phyloP scores from a whole-genome alignment of 2,797 vertebrate species.

The Lacerta agilis region DNA sequence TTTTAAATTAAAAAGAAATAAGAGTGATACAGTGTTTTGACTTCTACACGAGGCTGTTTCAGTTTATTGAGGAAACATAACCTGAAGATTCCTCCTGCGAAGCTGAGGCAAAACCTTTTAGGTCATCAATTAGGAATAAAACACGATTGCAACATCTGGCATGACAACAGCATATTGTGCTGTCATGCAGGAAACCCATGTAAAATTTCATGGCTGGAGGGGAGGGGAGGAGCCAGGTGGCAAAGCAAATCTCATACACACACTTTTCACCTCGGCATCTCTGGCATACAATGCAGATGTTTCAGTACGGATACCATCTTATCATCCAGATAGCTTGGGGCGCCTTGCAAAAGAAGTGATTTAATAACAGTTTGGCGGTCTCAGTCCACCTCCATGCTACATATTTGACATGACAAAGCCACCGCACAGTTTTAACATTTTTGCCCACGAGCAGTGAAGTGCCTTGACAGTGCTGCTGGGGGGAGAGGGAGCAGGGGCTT shows the following conservation, averaged over 20 bases:
- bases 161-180: conserved; percentile 38
- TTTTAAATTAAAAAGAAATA: neutral
- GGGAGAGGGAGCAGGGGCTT: neutral
- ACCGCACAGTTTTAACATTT: neutral
- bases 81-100: neutral
- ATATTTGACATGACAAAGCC: conserved; percentile 39
- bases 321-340: neutral
- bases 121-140: conserved; percentile 49
- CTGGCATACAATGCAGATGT: conserved; percentile 22
- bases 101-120: conserved; percentile 6
- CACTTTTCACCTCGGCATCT: conserved; percentile 16
- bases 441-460: neutral
- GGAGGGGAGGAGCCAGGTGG: conserved; percentile 11
- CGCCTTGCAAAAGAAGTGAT: conserved; percentile 14
- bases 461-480: neutral
- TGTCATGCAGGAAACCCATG: conserved; percentile 33
- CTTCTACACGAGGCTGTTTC: neutral
- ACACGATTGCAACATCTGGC: conserved; percentile 31
- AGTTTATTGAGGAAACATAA: conserved; percentile 34
- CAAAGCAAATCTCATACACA: neutral
- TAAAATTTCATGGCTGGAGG: conserved; percentile 39
- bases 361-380: conserved; percentile 23
- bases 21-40: neutral
- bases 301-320: conserved; percentile 13
- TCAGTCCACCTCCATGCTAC: neutral